Evolutionary conservation across 2,888 invertebrate genomes (phyloP).

Genomic region (Agrilus mali): DNA sequence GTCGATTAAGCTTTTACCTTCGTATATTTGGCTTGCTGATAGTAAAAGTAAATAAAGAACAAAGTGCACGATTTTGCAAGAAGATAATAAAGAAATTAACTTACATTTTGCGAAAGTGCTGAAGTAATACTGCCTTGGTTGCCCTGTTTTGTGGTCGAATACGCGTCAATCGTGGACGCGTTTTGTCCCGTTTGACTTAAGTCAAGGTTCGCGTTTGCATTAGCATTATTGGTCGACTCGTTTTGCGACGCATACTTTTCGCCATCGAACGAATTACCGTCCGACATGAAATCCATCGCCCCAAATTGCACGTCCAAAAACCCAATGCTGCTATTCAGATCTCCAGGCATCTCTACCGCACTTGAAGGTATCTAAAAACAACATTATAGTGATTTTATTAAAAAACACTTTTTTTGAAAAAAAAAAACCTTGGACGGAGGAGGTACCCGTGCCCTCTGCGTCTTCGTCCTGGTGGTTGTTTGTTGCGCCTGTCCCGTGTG

Average conservation of each 20-base stretch:
- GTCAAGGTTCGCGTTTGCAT: slow-evolving; percentile 25
- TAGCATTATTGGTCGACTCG: slow-evolving; percentile 25
- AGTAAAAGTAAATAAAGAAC: neutral
- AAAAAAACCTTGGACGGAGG: slow-evolving; percentile 65
- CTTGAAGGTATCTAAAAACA: slow-evolving; percentile 70
- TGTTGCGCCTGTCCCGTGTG: slow-evolving; percentile 21
- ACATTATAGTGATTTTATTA: neutral
- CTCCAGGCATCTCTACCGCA: slow-evolving; percentile 95
- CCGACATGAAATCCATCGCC: slow-evolving; percentile 62
- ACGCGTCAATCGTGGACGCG: slow-evolving; percentile 36
- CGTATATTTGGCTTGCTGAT: no score
- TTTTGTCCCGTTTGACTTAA: slow-evolving; percentile 36
- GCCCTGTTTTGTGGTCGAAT: slow-evolving; percentile 26
- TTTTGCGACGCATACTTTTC: slow-evolving; percentile 35
- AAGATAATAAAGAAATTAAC: slow-evolving; percentile 10
- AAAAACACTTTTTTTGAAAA: neutral
- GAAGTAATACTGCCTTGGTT: slow-evolving; percentile 35
- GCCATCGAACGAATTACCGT: slow-evolving; percentile 37
- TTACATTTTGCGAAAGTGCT: slow-evolving; percentile 31
- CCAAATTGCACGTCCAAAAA: slow-evolving; percentile 92
- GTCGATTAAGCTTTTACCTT: no score
- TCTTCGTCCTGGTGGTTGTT: slow-evolving; percentile 43
- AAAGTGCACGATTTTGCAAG: neutral
- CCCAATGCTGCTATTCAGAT: slow-evolving; percentile 57
- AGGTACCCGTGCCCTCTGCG: slow-evolving; percentile 61